A percentile compares a stretch with the other conserved stretches of the same genome.
Conservation (phyloP, 2,797 vertebrate species). For the Corythornis leucogaster region DNA sequence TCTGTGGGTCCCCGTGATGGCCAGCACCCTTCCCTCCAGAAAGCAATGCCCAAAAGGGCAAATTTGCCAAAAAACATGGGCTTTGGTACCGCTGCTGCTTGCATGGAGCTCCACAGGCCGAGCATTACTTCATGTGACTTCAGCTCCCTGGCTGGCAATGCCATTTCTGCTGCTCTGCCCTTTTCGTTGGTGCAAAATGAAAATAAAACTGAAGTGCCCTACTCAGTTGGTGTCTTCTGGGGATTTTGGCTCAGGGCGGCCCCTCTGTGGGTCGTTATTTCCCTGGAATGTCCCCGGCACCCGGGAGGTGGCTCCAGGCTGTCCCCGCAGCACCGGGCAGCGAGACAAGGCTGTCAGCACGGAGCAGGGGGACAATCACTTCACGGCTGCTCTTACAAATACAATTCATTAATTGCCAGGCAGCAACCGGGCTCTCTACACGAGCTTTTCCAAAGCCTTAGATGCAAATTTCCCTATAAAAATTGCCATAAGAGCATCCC, state of each 20-base stretch:
- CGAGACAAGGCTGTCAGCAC: background rate
- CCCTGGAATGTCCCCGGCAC: background rate
- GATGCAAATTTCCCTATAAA: fast-evolving
- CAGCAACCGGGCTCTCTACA: fast-evolving
- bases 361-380: fast-evolving
- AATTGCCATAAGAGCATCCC: fast-evolving
- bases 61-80: fast-evolving
- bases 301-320: background rate
- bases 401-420: background rate
- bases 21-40: fast-evolving
- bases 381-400: fast-evolving
- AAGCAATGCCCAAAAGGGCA: background rate
- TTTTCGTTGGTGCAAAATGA: background rate
- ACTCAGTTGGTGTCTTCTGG: fast-evolving
- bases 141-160: background rate
- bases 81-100: fast-evolving
- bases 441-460: background rate
- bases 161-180: background rate
- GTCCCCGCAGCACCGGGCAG: background rate
- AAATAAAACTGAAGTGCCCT: fast-evolving
- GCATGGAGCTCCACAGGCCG: fast-evolving
- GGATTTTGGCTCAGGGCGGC: background rate
- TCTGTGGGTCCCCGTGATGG: fast-evolving
- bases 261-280: background rate
- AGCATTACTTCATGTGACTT: fast-evolving